Conservation (phyloP, 2,888 invertebrate species). For the Dryadula phaetusa region DNA sequence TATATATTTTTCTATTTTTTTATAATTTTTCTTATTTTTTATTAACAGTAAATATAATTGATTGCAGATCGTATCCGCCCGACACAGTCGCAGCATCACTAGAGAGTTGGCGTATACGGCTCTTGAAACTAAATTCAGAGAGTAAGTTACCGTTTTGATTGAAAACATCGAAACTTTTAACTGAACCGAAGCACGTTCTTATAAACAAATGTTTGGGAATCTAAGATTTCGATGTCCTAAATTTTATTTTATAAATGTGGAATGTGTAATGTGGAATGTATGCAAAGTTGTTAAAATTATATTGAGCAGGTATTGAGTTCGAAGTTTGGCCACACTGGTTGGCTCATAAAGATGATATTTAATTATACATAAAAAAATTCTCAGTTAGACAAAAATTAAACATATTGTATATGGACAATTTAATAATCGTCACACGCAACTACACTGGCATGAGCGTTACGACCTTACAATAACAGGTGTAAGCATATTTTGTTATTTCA, state of each 20-base stretch:
- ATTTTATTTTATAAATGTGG: not conserved
- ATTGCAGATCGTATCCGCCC: constrained; percentile 66
- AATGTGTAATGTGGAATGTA: no score
- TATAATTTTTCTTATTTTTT: not conserved
- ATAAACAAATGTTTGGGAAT: constrained; percentile 34
- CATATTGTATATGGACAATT: no score
- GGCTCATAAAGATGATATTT: no score
- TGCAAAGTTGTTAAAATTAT: not conserved
- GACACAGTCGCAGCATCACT: constrained; percentile 80
- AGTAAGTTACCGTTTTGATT: constrained; percentile 65
- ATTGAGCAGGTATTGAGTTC: not conserved
- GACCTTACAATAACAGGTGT: no score
- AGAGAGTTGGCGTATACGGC: constrained; percentile 82
- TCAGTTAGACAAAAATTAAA: no score
- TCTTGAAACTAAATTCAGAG: constrained; percentile 81
- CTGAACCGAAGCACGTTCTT: constrained; percentile 35
- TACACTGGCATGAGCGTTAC: no score
- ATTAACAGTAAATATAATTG: no score
- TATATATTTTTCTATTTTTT: no score
- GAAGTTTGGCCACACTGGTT: no score
- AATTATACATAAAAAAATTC: no score
- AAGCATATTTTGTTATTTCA: no score
- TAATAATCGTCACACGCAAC: no score
- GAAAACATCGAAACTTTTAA: constrained; percentile 25
- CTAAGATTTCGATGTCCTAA: constrained; percentile 1